Conservation (phyloP, 2,113 vertebrate species). For the Lagopus muta region DNA sequence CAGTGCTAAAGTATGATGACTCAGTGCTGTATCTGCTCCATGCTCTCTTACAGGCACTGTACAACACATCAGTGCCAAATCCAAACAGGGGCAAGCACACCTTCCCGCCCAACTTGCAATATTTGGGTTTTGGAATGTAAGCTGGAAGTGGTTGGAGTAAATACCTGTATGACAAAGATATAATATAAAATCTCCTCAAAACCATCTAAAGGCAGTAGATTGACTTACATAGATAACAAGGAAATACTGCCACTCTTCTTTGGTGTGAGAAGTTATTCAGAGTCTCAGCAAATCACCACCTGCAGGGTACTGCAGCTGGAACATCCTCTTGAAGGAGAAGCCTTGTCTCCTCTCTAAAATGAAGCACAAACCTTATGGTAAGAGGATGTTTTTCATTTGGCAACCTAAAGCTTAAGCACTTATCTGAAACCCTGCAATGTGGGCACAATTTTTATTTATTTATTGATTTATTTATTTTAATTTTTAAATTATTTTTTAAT, state of each 20-base stretch:
- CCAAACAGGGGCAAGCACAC: neutral
- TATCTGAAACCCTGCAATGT: neutral
- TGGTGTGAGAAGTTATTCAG: neutral
- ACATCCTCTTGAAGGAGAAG: neutral
- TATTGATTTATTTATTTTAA: too few relatives aligned
- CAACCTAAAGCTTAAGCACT: neutral
- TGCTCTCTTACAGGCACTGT: neutral
- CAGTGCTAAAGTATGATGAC: neutral
- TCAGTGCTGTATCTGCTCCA: neutral
- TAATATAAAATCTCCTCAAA: accelerated
- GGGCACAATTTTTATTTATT: neutral
- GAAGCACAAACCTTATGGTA: neutral
- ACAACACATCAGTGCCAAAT: neutral
- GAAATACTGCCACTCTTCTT: neutral
- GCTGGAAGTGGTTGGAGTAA: neutral
- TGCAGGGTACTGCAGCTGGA: neutral
- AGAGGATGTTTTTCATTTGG: neutral
- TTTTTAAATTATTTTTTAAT: neutral
- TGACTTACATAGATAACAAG: neutral
- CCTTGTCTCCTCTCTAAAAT: neutral
- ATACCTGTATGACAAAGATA: neutral
- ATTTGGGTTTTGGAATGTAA: neutral
- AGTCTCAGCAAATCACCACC: neutral
- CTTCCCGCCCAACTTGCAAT: neutral
- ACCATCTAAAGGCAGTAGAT: neutral